Evolutionary conservation across 1,140 invertebrate genomes (phyloP), one percentile per base, ranked within the genome.

Genomic region (Zaprionus inermis): DNA sequence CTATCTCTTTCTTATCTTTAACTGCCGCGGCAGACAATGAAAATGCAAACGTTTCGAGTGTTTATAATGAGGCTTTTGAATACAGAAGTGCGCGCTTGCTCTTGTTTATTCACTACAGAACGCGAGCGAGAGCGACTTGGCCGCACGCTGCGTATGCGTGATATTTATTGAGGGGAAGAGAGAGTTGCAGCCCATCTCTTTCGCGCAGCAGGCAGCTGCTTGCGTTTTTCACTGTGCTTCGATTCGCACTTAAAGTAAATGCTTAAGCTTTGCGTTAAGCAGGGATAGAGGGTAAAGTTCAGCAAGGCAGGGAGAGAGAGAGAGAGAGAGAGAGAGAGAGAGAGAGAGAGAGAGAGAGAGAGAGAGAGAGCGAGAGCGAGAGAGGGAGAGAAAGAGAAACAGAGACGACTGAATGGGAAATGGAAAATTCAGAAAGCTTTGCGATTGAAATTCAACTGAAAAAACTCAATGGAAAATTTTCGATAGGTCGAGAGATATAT

Each of bases 1-100:
- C 22, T 22, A 6, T 18, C 20, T 41, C 34, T 24, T 5, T 14
- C 49, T 20, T 20, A 38, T 38, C 20, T 57, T 20, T 38, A 18
- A 22, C 55, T 41, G 18, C 38, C n/a, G 38, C 3, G 46, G 66
- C 57, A 74, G 56, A 78, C 72, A 65, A 69, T 74, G 41, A 61
- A 71, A 78, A 75, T 72, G 72, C 68, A 75, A 76, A 36, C 67
- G 56, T 55, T 75, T 78, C 36, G 70, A 68, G 54, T 76, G 64
- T 68, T 76, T 68, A 30, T 68, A 76, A 73, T 63, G 63, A 57
- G 44, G 24, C 41, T 38, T 49, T 44, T 57, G 57, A 52, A 46
- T 55, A 49, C 30, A 54, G 34, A 32, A 55, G 44, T 28, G 57
- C 54, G 32, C 7, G 16, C 24, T 28, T 28, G 3, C 49, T 10